phyloP scores from a whole-genome alignment of 2,113 vertebrate genomes.

The Typhlomys cinereus region DNA sequence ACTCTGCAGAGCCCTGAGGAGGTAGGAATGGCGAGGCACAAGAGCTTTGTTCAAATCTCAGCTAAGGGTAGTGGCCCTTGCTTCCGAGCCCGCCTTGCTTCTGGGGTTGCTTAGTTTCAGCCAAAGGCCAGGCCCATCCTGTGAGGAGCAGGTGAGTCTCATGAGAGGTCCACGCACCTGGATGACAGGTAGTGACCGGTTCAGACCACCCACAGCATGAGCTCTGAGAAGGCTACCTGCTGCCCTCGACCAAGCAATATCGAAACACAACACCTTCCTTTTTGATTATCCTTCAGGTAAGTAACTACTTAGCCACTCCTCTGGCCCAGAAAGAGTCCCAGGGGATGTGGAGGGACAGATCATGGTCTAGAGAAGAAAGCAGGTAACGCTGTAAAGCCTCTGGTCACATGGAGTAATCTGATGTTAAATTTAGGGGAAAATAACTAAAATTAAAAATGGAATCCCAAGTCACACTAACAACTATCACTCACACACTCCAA shows the following conservation, averaged over 20 bases:
- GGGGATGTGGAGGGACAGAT: not conserved
- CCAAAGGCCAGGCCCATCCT: not conserved
- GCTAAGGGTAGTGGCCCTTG: not conserved
- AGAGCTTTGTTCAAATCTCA: accelerated
- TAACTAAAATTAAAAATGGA: not conserved
- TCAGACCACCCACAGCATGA: not conserved
- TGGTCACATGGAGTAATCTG: accelerated
- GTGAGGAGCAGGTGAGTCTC: not conserved
- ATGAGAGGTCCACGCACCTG: not conserved
- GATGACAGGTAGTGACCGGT: not conserved
- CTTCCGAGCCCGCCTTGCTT: not conserved
- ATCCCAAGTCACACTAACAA: not conserved
- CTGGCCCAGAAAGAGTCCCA: not conserved
- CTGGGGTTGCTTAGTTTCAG: not conserved
- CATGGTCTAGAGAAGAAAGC: not conserved
- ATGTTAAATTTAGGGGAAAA: not conserved
- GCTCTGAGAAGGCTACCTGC: not conserved
- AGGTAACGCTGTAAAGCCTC: not conserved
- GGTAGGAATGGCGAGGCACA: not conserved
- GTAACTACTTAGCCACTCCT: not conserved
- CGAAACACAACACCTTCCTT: not conserved
- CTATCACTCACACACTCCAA: not conserved
- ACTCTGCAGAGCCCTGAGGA: accelerated
- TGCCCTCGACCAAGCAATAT: not conserved
- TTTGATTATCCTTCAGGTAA: not conserved